Base-by-base conservation (phyloP, 2,113 vertebrate genomes). In the Egretta garzetta region DNA sequence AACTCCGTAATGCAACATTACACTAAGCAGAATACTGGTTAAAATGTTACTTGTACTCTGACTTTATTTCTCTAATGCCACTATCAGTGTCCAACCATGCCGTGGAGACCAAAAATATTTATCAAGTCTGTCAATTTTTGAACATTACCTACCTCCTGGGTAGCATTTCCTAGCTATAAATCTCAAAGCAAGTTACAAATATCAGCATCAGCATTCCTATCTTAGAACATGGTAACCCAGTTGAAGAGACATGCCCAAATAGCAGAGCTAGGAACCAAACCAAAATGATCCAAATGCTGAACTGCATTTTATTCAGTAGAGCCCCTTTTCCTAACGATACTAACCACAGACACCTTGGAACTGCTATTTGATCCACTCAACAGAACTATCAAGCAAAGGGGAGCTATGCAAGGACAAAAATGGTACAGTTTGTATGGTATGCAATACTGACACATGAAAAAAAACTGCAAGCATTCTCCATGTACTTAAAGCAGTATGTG, bases 381-480 rank as follows among this genome's bases (percentile, higher is more conserved):
- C 9, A 35, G 13, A 37, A 47, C 18, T 63, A 21, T 47, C 68
- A 58, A 58, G 10, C 21, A 28, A 41, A 53, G 14, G 24, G 39
- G 16, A 55, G 67, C 23, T 22, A 1, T 3, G 3, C 14, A 30
- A 15, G 66, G 12, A 16, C 21, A 10, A 8, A 5, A 43, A 10
- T 2, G 12, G 9, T 5, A 22, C 0, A 1, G 4, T 35, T 71
- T 18, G 33, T n/a, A 26, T 17, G 11, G 22, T 4, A 19, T 10
- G 12, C 27, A 60, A 27, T 19, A 27, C 23, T 10, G 23, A 33
- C 24, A 24, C 30, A n/a, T 18, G 30, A 35, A 32, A 73, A 23
- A 35, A 74, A 66, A 6, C 7, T 32, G 8, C 16, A 39, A 62
- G 41, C 2, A 0, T 47, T 37, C 32, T 56, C 53, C 28, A 7